Evolutionary conservation across 2,888 invertebrate species (phyloP).

Genomic region (Syritta pipiens): DNA sequence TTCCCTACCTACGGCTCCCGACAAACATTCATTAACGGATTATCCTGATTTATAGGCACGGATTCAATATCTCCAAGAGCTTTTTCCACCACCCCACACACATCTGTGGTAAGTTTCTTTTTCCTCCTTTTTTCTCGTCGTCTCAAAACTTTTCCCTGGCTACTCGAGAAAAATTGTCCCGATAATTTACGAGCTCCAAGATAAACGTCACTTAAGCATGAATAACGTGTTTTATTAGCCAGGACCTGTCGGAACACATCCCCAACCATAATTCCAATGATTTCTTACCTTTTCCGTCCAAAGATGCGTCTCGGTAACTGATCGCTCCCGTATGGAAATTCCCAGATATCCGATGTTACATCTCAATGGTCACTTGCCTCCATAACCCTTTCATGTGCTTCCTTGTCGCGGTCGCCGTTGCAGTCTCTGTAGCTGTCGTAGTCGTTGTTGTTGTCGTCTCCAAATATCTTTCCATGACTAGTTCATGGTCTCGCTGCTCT

Average conservation of each 20-base stretch:
- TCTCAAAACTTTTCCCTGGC: constrained; percentile 20
- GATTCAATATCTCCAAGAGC: constrained; percentile 37
- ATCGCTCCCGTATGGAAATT: no score
- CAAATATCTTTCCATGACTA: no score
- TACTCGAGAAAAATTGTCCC: constrained; percentile 10
- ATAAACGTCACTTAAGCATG: constrained; percentile 59
- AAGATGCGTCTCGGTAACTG: neutral
- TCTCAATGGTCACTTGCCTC: no score
- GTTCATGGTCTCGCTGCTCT: neutral
- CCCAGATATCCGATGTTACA: no score
- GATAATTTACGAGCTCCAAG: constrained; percentile 51
- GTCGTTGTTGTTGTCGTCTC: no score
- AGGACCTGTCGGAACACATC: constrained; percentile 34
- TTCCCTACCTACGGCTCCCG: neutral
- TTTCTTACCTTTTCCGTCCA: constrained; percentile 10
- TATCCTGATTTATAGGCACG: constrained; percentile 49
- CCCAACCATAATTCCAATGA: constrained; percentile 31
- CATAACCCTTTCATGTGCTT: no score
- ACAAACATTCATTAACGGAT: constrained; percentile 48
- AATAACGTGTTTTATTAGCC: constrained; percentile 63
- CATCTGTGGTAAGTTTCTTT: no score
- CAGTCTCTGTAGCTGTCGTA: no score
- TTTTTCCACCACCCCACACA: no score
- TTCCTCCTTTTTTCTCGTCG: neutral
- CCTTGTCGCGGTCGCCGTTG: no score